Base-by-base conservation (phyloP, 2,797 vertebrate species). In the Sebastes kiyomatsui region DNA sequence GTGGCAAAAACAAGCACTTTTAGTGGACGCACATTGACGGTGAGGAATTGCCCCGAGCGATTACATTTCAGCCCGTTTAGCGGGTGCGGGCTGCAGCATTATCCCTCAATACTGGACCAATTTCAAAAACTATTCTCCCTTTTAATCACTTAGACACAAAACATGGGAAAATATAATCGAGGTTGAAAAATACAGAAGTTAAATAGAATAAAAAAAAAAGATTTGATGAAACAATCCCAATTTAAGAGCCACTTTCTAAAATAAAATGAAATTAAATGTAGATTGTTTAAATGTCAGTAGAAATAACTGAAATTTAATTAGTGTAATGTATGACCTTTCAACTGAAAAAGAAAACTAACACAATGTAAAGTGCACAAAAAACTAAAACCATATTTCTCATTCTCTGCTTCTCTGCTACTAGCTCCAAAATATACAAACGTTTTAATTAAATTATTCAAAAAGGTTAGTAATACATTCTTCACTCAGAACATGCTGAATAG, bases 221-320 rank as follows among this genome's bases (percentile, higher is more conserved):
- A 52, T 52, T 20, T n/a, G 46, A 52, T 52, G 0, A 52, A 52
- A 52, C 18, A 20, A 49, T 49, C 18, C 18, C 46, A 49, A 52
- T n/a, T 52, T 9, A n/a, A 52, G 46, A 52, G 46, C 46, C 46
- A 52, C 46, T 52, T n/a, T 52, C 46, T 55, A 18, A 23, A 23
- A 55, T 23, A 55, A 22, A n/a, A 55, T 22, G 1, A 55, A 55
- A 12, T 55, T 20, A 22, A 55, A 22, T 22, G 52, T 55, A 68
- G 10, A 79, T 49, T 28, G 28, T 65, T 73, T 65, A 62, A 65
- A 74, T 79, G 32, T 54, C n/a, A 38, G n/a, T 38, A 23, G 20
- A 35, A 20, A 70, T 70, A 7, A 54, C 11, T 52, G 4, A 55
- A 22, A 55, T 23, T 12, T 12, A 49, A 49, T 20, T 18, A 46